Base-by-base conservation (phyloP, 1,140 invertebrate genomes). In the Watersipora subatra region DNA sequence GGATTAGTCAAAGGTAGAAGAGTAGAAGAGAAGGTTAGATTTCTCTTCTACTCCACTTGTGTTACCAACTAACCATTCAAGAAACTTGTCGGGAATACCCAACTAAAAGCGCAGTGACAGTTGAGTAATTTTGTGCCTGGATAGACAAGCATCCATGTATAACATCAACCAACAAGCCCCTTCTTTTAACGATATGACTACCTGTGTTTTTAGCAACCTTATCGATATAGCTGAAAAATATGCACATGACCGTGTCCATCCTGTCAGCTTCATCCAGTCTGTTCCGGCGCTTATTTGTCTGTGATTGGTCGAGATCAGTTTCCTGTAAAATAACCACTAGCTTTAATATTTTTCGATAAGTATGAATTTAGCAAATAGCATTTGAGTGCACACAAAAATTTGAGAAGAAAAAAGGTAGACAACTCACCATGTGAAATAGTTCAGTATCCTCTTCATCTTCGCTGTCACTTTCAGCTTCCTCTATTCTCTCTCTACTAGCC, bases 191-290 rank as follows among this genome's bases (percentile, higher is more conserved):
- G n/a, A n/a, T n/a, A n/a, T n/a, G n/a, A n/a, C n/a, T n/a, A n/a
- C n/a, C n/a, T n/a, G n/a, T n/a, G 56, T 64, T 64, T 19, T 61
- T 34, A 26, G 46, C 57, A 58, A 15, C 1, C 1, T 57, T 64
- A 17, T 85, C 69, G 59, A 88, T 77, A 71, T 84, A 88, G 65
- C 77, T 73, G 58, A 87, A 83, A 22, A 89, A 66, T 71, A 83
- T 77, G 62, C 84, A 76, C 80, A 89, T 83, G 64, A 86, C 84
- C 24, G 85, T 70, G 72, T 90, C 87, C 58, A 89, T 73, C 57
- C 83, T 84, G 69, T 85, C 77, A 1, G 83, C 86, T 64, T 84
- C 75, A 7, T 7, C n/a, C 34, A 46, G n/a, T n/a, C n/a, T 46
- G n/a, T 46, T 62, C 78, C 73, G 71, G 82, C 78, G 46, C 75